These are phyloP conservation scores for Arnoldichthys spilopterus DNA, from an alignment of 2,797 vertebrate genomes.

Conservation along the genomic window DNA sequence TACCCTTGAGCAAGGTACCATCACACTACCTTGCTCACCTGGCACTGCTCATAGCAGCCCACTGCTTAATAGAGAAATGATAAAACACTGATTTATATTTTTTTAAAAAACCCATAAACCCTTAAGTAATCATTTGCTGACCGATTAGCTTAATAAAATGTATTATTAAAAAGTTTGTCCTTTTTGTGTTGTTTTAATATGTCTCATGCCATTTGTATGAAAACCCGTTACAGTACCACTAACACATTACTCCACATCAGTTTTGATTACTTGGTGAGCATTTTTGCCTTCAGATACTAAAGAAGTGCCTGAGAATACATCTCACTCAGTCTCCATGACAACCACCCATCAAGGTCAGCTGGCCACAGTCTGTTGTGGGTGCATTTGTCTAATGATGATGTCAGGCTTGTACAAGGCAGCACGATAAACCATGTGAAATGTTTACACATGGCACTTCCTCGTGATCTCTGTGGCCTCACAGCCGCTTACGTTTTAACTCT, in stretches of 20 bases:
- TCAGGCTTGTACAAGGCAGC: constrained; percentile 9
- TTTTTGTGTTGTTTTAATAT: background rate
- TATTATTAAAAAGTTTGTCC: background rate
- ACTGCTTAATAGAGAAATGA: no score
- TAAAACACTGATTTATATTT: no score
- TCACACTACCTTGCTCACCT: no score
- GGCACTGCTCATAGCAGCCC: no score
- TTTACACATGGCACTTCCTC: background rate
- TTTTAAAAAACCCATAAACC: no score
- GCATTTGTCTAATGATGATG: constrained; percentile 36
- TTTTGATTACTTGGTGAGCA: no score
- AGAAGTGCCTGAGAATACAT: constrained; percentile 18
- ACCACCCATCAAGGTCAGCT: constrained; percentile 54
- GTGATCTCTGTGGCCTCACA: background rate
- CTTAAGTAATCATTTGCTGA: background rate
- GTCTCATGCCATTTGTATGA: background rate
- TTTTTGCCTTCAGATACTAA: constrained; percentile 10
- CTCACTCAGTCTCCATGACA: constrained; percentile 57
- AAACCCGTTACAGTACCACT: background rate
- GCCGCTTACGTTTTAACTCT: background rate
- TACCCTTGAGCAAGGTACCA: no score
- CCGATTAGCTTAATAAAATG: background rate
- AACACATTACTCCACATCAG: background rate
- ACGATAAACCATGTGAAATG: constrained; percentile 12
- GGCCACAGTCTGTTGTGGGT: constrained; percentile 35